phyloP scores from a whole-genome alignment of 2,113 vertebrate species.

The Lontra canadensis region DNA sequence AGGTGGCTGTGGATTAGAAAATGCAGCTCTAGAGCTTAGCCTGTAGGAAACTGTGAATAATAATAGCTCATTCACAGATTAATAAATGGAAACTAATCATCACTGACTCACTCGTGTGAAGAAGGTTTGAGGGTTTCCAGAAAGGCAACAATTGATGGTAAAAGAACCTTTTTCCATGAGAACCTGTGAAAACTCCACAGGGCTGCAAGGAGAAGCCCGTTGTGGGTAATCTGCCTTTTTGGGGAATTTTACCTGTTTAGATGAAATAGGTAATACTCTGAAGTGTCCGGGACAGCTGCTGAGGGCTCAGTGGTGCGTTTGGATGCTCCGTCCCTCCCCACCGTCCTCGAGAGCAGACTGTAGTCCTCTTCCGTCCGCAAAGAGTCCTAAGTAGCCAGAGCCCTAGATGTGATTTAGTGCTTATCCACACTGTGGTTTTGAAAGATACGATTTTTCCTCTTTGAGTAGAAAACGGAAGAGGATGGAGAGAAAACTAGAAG shows the following conservation, averaged over 20 bases:
- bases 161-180: not conserved
- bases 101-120: not conserved
- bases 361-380: not conserved
- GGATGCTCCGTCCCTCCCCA: not conserved
- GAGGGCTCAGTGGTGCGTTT: not conserved
- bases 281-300: not conserved
- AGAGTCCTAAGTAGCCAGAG: not conserved
- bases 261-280: not conserved
- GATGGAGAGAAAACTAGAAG: not conserved
- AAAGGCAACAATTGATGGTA: not conserved
- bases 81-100: slow-evolving; percentile 8
- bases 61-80: not conserved
- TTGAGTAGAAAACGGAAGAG: not conserved
- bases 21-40: not conserved
- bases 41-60: not conserved
- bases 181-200: not conserved
- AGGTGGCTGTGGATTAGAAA: not conserved
- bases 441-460: not conserved
- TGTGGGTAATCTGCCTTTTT: not conserved
- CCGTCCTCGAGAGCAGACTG: not conserved
- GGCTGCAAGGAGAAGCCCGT: not conserved
- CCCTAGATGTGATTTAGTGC: not conserved
- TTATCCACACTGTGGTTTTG: not conserved
- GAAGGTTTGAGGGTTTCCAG: not conserved
- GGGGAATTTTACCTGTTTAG: not conserved